Conservation (phyloP, 2,888 invertebrate genomes). For the Chaetoderma sp. region DNA sequence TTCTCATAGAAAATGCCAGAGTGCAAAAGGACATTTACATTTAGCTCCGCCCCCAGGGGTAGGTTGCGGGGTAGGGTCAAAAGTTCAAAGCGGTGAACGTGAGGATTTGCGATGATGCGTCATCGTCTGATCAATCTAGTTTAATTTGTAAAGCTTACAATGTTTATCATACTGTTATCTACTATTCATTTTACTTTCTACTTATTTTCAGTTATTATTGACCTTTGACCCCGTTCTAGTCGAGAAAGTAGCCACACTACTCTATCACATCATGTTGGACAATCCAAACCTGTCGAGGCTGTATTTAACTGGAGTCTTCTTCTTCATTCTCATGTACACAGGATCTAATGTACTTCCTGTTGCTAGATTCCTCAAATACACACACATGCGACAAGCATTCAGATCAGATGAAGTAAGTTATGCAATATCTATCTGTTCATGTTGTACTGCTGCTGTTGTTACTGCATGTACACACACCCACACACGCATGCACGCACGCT, state of each 20-base stretch:
- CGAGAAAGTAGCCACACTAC: slow-evolving; percentile 91
- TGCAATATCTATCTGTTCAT: background rate
- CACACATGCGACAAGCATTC: slow-evolving; percentile 96
- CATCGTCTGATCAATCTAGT: too few species aligned
- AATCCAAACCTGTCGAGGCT: slow-evolving; percentile 95
- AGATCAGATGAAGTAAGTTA: slow-evolving; percentile 85
- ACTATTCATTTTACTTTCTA: too few species aligned
- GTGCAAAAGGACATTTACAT: too few species aligned
- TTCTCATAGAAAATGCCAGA: too few species aligned
- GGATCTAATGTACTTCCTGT: slow-evolving; percentile 97
- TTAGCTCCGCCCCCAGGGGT: too few species aligned
- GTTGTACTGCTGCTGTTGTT: background rate
- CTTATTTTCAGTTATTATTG: slow-evolving; percentile 79
- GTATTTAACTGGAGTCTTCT: slow-evolving; percentile 96
- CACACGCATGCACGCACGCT: background rate
- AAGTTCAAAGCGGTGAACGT: too few species aligned
- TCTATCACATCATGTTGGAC: slow-evolving; percentile 84
- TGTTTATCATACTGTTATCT: too few species aligned
- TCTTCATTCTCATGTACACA: slow-evolving; percentile 98
- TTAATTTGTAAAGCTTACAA: background rate
- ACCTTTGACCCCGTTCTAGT: slow-evolving; percentile 98
- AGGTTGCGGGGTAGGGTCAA: too few species aligned
- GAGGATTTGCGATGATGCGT: too few species aligned
- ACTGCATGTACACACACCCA: too few species aligned
- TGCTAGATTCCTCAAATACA: slow-evolving; percentile 91